Evolutionary conservation across 2,888 invertebrate genomes (phyloP), one percentile per base, ranked within the genome.

Genomic region (Anorthoa munda): DNA sequence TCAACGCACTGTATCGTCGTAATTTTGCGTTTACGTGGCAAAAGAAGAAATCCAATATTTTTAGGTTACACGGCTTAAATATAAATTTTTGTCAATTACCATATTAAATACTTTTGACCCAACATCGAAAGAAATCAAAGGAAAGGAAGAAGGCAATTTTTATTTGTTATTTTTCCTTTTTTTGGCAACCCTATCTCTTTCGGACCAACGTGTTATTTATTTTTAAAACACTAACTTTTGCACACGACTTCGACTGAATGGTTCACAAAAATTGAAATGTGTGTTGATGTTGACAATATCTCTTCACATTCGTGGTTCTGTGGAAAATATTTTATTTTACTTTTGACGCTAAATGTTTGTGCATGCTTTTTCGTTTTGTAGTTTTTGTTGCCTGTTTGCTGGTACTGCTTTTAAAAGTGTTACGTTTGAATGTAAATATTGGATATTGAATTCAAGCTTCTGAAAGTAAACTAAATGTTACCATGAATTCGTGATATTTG

Each of bases 181-280:
- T 39, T 39, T 9, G 39, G 9, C 39, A 39, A 39, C 39, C 39
- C 39, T 39, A 39, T 39, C 39, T 39, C 39, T 39, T 56, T 55
- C 56, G 55, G 61, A 64, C 53, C 67, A 58, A 21, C 56, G 45
- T 15, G 31, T 67, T 56, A 74, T 83, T 82, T 86, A 86, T 86
- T 86, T 86, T 80, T 86, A 80, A 73, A 83, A 72, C 79, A 74
- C 85, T 82, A 81, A 58, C 77, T 83, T 86, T 86, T 86, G 86
- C 86, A 86, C 86, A 86, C 86, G 85, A 77, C 61, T 78, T 71
- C 66, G 72, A 76, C 76, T 71, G 72, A 76, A 81, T 72, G 69
- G 64, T 77, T 68, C 81, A 77, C 81, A 82, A 82, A 85, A 81
- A 85, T 80, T 77, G 74, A 81, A 78, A 72, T 64, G 74, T 63